Base-by-base conservation (phyloP, 2,888 invertebrate species). In the Microdon myrmicae region DNA sequence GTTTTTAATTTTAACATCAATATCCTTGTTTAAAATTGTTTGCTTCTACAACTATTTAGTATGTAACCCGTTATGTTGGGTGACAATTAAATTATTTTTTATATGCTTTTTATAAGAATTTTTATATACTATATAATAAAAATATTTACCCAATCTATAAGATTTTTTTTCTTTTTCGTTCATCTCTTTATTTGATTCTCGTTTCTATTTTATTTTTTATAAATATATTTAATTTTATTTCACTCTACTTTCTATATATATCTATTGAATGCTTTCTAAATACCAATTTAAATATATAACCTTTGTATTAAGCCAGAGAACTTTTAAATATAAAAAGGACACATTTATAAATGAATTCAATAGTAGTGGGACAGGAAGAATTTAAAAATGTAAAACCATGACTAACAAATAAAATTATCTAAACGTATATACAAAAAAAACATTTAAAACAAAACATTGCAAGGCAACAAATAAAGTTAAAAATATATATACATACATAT, bases 71-170 rank as follows among this genome's bases (percentile, higher is more conserved):
- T n/a, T n/a, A n/a, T n/a, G n/a, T n/a, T n/a, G n/a, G n/a, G n/a
- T n/a, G n/a, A n/a, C n/a, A n/a, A n/a, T n/a, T n/a, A n/a, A n/a
- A 19, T 37, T 31, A 59, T 38, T 58, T n/a, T 28, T 51, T 19
- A 53, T 53, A 54, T 54, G 41, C 41, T 43, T 60, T 53, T 56
- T 47, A 31, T 54, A 54, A 45, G 49, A 48, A 38, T 39, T 47
- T 45, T 34, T 49, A 39, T 45, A 38, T 43, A 43, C 8, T 25
- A 35, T 19, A n/a, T 49, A 56, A 56, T 49, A 56, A 56, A 56
- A 34, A 25, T 14, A 43, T 43, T 43, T 26, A 43, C 25, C 12
- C 6, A 13, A 17, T 25, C 7, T 6, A 14, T 12, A 9, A 12
- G 7, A 9, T 29, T 28, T 7, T 28, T 41, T 41, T 51, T 5